Conservation (phyloP, 2,888 invertebrate genomes). For the Pyrocoelia pectoralis region DNA sequence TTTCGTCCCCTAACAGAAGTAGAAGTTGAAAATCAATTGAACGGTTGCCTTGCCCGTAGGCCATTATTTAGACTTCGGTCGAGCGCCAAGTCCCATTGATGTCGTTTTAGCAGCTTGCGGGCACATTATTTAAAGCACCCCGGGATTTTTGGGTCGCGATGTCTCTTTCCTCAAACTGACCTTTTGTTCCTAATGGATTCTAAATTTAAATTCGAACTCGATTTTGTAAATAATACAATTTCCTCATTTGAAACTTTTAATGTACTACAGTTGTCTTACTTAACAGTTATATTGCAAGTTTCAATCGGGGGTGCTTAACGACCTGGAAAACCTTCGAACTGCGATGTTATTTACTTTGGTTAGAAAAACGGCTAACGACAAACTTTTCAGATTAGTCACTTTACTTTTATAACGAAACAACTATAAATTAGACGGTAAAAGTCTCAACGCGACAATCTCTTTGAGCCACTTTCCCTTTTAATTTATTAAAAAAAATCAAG, state of each 20-base stretch:
- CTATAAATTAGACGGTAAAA: conserved; percentile 31
- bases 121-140: conserved; percentile 42
- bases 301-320: conserved; percentile 22
- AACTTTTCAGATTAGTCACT: background rate
- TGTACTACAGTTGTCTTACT: background rate
- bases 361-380: conserved; percentile 5
- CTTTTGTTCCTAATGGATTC: conserved; percentile 16
- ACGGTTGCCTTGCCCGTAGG: conserved; percentile 36
- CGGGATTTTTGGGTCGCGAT: conserved; percentile 14
- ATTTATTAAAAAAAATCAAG: conserved; percentile 38
- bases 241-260: background rate
- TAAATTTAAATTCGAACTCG: background rate
- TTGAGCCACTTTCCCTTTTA: conserved; percentile 35
- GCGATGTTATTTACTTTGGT: conserved; percentile 18
- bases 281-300: background rate
- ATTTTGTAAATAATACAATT: background rate
- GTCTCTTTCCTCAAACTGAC: conserved; percentile 30
- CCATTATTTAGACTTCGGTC: conserved; percentile 44
- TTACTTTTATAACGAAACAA: background rate
- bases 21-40: conserved; percentile 38
- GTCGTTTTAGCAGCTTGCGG: conserved; percentile 40
- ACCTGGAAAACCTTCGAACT: conserved; percentile 26
- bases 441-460: conserved; percentile 39
- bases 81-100: conserved; percentile 38
- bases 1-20: conserved; percentile 13